phyloP scores from a whole-genome alignment of 2,113 vertebrate genomes.

The Mirounga angustirostris region DNA sequence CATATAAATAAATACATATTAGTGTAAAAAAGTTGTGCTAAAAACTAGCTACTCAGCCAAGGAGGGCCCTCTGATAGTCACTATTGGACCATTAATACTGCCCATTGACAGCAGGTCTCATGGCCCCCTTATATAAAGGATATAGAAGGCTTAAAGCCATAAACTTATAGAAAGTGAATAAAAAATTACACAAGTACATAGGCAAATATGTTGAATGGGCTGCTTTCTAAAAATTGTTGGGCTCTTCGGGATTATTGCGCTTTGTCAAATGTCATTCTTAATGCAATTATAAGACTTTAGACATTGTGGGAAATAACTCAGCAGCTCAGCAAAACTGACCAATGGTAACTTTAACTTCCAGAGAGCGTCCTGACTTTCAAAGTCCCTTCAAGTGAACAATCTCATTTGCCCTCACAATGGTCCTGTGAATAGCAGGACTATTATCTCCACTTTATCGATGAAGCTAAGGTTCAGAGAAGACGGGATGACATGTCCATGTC shows the following conservation, averaged over 20 bases:
- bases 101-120: not conserved
- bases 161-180: not conserved
- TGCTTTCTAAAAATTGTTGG: not conserved
- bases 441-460: not conserved
- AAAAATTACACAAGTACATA: not conserved
- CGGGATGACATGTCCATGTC: not conserved
- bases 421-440: not conserved
- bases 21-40: not conserved
- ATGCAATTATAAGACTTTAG: not conserved
- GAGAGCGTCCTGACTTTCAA: not conserved
- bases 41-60: not conserved
- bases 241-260: not conserved
- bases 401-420: not conserved
- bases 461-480: not conserved
- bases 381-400: not conserved
- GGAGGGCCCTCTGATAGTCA: not conserved
- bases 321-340: not conserved
- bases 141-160: not conserved
- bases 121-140: not conserved
- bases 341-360: not conserved
- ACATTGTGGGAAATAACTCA: not conserved
- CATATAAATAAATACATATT: not conserved
- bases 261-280: not conserved
- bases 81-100: not conserved
- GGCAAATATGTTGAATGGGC: not conserved